Percentiles rank a stretch among this genome's conserved stretches.
phyloP scores from a whole-genome alignment of 2,888 invertebrate genomes.

The Leptinotarsa juncta region DNA sequence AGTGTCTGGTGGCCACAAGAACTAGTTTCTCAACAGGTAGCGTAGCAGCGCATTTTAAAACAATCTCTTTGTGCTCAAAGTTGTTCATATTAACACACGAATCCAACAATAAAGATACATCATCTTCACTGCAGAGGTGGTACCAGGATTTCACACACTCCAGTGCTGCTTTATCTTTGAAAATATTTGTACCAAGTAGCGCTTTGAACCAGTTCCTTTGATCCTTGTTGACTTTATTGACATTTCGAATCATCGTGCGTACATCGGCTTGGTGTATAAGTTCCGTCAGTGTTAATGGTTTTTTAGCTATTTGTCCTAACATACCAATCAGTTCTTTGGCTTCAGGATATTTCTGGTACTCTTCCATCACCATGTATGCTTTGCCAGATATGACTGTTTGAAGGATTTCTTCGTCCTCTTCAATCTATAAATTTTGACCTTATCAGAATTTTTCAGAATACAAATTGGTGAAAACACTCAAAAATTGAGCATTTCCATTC shows the following conservation, averaged over 20 bases:
- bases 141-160: constrained; percentile 54
- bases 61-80: constrained; percentile 48
- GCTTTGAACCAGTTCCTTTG: constrained; percentile 61
- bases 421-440: constrained; percentile 44
- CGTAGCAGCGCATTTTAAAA: constrained; percentile 57
- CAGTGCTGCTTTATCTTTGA: constrained; percentile 51
- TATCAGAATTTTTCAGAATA: neutral
- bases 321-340: constrained; percentile 57
- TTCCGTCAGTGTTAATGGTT: constrained; percentile 60
- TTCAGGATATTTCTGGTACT: constrained; percentile 54
- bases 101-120: constrained; percentile 54
- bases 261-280: constrained; percentile 56
- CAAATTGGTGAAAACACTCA: neutral
- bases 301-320: constrained; percentile 57
- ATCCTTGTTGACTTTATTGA: constrained; percentile 55
- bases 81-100: constrained; percentile 45
- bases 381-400: constrained; percentile 57
- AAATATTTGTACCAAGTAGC: constrained; percentile 55
- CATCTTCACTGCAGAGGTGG: constrained; percentile 55
- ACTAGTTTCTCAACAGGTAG: constrained; percentile 51
- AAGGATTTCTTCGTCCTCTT: constrained; percentile 53
- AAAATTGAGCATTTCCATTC: neutral
- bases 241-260: constrained; percentile 55
- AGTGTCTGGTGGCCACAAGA: constrained; percentile 52
- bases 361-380: constrained; percentile 58